phyloP scores from a whole-genome alignment of 2,797 vertebrate genomes.

The Spinus pinus region DNA sequence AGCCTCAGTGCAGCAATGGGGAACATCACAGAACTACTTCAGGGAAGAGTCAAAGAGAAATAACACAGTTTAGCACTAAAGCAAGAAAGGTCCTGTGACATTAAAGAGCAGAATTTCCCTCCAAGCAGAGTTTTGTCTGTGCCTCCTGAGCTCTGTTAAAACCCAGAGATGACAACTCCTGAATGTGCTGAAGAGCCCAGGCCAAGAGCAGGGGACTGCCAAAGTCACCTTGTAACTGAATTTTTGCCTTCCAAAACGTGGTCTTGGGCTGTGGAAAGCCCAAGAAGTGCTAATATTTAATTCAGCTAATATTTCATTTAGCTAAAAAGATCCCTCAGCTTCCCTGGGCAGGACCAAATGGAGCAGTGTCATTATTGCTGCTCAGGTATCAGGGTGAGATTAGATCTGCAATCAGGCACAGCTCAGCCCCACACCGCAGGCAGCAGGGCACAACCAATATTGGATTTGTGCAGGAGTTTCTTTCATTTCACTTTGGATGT shows the following conservation, averaged over 20 bases:
- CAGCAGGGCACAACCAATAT: not conserved
- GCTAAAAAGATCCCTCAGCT: not conserved
- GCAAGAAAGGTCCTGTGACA: not conserved
- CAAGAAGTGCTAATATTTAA: not conserved
- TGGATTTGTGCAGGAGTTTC: not conserved
- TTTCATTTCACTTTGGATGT: not conserved
- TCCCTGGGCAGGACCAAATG: not conserved
- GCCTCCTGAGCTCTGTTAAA: not conserved
- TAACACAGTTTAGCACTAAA: not conserved
- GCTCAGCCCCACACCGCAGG: not conserved
- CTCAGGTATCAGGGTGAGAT: not conserved
- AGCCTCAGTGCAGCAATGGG: not conserved
- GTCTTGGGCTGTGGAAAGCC: not conserved
- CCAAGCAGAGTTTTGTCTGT: not conserved
- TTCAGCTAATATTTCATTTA: not conserved
- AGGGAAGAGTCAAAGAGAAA: not conserved
- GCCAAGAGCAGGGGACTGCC: not conserved
- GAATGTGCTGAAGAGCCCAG: not conserved
- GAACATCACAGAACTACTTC: not conserved
- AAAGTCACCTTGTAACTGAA: not conserved
- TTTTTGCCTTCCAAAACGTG: not conserved
- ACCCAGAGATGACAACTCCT: not conserved
- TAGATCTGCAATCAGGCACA: not conserved
- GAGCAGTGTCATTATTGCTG: not conserved
- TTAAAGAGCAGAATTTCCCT: not conserved